Base-by-base conservation (phyloP, 2,888 invertebrate species). In the Petrophora chlorosata region DNA sequence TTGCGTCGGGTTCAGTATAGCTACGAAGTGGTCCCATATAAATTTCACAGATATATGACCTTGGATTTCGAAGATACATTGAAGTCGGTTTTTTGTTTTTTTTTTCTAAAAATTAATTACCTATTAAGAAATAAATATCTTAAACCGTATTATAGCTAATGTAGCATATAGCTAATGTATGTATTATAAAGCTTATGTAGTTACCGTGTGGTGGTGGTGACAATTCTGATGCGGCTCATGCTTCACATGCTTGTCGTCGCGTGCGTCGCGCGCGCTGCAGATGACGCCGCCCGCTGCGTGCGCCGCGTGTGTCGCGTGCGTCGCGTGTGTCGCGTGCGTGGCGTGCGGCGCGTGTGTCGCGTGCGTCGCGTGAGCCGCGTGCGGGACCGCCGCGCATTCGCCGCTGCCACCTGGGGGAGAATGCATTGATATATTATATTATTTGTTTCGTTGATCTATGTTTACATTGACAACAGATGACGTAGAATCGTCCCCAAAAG, bases 191-290 rank as follows among this genome's bases (percentile, higher is more conserved):
- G 15, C 8, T 3, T 8, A 0, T n/a, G 8, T 8, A 5, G 3
- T 16, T 13, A 68, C 69, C 56, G 62, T 46, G 23, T 67, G 70
- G 34, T 72, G 61, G 28, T 69, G 73, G 13, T 69, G 71, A 50
- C 71, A 70, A 12, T 67, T 71, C 53, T 68, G 69, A 32, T 78
- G 81, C 53, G 82, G 81, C 65, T 89, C 83, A 65, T 88, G 85
- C 69, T 91, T 92, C 30, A 91, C 92, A 57, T 83, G 85, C 5
- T 80, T 76, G 65, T 89, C 86, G 70, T 85, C 84, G 10, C 78
- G 75, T 10, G 86, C 89, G 26, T 83, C 82, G 41, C 89, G 81
- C 60, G 90, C 85, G 64, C 78, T 81, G 68, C 85, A 85, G 53
- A 87, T 87, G 14, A 87, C 88, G 35, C 76, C 79, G 10, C 25